Evolutionary conservation across 2,888 invertebrate genomes (phyloP), one percentile per base, ranked within the genome.

Genomic region (Caenorhabditis drosophilae): DNA sequence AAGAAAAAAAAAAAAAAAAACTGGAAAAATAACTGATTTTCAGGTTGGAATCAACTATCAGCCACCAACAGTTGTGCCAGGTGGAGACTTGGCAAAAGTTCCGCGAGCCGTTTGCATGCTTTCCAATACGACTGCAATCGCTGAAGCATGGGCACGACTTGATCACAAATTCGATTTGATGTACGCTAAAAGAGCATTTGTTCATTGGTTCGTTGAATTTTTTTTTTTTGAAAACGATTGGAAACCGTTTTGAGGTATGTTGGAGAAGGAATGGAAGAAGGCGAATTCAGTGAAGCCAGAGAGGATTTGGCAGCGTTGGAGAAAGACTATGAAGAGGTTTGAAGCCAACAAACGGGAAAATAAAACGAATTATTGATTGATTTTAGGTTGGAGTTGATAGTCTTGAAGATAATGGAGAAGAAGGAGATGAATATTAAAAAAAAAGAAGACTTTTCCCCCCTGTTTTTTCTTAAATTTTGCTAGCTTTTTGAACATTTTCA

Each of bases 131-230:
- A 73, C 72, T 4, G 75, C 75, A 18, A 75, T 75, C 53, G 72
- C 70, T 92, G 90, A 91, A 81, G 92, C 92, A 47, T 93, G 92
- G 90, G 89, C 89, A 60, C 88, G 90, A 54, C 85, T 93, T 22
- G 88, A 89, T 77, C 88, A 88, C 77, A 93, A 93, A 84, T 81
- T 90, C 84, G 89, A 90, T 61, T 84, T 90, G 48, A 81, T 80
- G 79, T 80, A 80, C 53, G 87, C 88, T 56, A 91, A 91, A 82
- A 87, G 71, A 36, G 67, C 71, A 22, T 68, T 71, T 52, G 69
- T 70, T 16, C 66, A 70, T 46, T 66, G 66, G 66, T 44, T 11
- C 22, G 44, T 58, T 87, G 83, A 54, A 18, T 9, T 25, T 4
- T 2, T 15, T 2, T 47, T 18, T 15, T 38, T 15, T 4, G 3